phyloP scores from a whole-genome alignment of 2,113 vertebrate species.

The Camelus bactrianus region DNA sequence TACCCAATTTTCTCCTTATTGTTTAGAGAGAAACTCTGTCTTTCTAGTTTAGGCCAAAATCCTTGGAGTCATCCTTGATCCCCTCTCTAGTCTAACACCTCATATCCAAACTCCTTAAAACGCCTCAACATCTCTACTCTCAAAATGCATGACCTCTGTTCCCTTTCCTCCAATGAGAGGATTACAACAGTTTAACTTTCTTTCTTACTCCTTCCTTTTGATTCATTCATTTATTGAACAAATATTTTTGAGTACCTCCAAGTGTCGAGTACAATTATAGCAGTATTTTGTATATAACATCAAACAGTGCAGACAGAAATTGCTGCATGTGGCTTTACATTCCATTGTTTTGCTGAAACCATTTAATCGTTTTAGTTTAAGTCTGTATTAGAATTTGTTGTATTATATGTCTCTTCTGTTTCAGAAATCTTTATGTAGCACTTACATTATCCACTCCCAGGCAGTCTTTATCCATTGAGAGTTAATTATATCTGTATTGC shows the following conservation, averaged over 20 bases:
- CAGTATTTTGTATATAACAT: not conserved
- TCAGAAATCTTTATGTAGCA: not conserved
- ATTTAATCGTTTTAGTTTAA: conserved; percentile 31
- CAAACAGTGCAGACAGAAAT: not conserved
- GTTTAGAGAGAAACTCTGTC: not conserved
- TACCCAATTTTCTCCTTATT: not conserved
- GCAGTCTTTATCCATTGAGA: not conserved
- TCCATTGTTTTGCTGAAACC: conserved; percentile 6
- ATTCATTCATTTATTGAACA: not conserved
- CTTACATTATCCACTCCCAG: not conserved
- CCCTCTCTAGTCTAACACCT: not conserved
- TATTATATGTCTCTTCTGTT: not conserved
- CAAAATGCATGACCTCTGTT: not conserved
- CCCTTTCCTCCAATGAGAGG: not conserved
- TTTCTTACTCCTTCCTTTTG: not conserved
- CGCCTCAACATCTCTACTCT: not conserved
- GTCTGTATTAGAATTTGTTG: not conserved
- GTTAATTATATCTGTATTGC: not conserved
- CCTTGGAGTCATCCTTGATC: not conserved
- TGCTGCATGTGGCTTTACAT: not conserved
- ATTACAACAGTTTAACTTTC: not conserved
- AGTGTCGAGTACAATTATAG: not conserved
- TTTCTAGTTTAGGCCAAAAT: not conserved
- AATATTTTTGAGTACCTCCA: not conserved
- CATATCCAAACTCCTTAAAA: not conserved